phyloP scores from a whole-genome alignment of 2,113 vertebrate species.

The Etheostoma cragini region DNA sequence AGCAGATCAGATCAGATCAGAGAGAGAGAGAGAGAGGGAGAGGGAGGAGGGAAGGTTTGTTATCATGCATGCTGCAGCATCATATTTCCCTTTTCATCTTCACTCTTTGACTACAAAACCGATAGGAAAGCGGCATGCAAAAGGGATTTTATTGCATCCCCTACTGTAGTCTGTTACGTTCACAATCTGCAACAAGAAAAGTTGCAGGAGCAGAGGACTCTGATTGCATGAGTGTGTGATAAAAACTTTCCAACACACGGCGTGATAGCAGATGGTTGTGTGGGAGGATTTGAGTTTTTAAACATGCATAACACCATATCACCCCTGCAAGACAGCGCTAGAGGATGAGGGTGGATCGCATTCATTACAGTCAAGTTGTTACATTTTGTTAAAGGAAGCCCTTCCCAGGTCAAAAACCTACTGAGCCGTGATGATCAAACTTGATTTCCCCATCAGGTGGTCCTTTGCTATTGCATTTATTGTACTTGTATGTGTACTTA shows the following conservation, averaged over 20 bases:
- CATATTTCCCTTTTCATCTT: conserved; percentile 49
- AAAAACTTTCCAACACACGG: conserved; percentile 44
- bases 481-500: neutral
- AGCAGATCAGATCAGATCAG: conserved; percentile 76
- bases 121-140: conserved; percentile 7
- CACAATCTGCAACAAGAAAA: conserved; percentile 19
- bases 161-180: neutral
- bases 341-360: conserved; percentile 37
- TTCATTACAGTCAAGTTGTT: conserved; percentile 53
- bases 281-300: conserved; percentile 70
- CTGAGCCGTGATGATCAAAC: conserved; percentile 26
- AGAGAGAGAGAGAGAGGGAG: conserved; percentile 65
- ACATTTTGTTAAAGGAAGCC: conserved; percentile 33
- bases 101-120: conserved; percentile 14
- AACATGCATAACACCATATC: conserved; percentile 69
- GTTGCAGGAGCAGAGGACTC: conserved; percentile 37
- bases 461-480: neutral
- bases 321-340: conserved; percentile 38
- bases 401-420: conserved; percentile 38
- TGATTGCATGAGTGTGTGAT: conserved; percentile 32
- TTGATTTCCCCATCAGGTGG: conserved; percentile 7
- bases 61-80: conserved; percentile 62
- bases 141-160: conserved; percentile 6
- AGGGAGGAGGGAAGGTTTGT: conserved; percentile 30
- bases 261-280: conserved; percentile 71